phyloP scores from a whole-genome alignment of 2,888 invertebrate genomes.

The Dynastes hyllus region DNA sequence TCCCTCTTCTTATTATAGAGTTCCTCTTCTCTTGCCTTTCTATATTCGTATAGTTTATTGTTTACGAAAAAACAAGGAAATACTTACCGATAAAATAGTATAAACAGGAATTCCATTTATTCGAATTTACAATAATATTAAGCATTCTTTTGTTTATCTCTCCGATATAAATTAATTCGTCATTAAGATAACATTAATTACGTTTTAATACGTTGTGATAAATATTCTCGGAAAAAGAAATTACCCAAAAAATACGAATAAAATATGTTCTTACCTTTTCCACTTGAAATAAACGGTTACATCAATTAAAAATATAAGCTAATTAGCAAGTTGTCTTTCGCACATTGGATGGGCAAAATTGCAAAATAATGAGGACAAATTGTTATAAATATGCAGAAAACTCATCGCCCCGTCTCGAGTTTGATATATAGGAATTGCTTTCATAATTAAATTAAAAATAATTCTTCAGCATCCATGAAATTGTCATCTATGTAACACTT shows the following conservation, averaged over 20 bases:
- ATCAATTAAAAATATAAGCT: slow-evolving; percentile 39
- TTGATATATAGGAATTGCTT: slow-evolving; percentile 12
- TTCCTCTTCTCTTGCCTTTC: too few relatives aligned
- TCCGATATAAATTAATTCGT: neutral
- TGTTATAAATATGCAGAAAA: slow-evolving; percentile 20
- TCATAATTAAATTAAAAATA: slow-evolving; percentile 23
- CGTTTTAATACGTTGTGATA: neutral
- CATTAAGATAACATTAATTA: neutral
- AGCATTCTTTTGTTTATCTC: neutral
- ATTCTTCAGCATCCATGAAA: neutral
- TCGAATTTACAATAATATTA: neutral
- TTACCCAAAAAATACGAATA: neutral
- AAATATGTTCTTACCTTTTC: neutral
- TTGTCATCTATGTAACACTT: neutral
- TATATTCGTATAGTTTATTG: too few relatives aligned
- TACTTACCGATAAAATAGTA: too few relatives aligned
- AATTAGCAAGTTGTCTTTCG: slow-evolving; percentile 19
- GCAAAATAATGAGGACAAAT: slow-evolving; percentile 34
- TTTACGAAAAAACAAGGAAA: too few relatives aligned
- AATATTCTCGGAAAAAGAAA: neutral
- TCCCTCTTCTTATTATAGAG: neutral
- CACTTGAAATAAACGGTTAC: slow-evolving; percentile 12
- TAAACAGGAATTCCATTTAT: neutral
- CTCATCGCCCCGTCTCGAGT: neutral
- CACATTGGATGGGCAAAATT: slow-evolving; percentile 11